Evolutionary conservation across 2,113 vertebrate species (phyloP).

Genomic region (Capreolus pygargus): DNA sequence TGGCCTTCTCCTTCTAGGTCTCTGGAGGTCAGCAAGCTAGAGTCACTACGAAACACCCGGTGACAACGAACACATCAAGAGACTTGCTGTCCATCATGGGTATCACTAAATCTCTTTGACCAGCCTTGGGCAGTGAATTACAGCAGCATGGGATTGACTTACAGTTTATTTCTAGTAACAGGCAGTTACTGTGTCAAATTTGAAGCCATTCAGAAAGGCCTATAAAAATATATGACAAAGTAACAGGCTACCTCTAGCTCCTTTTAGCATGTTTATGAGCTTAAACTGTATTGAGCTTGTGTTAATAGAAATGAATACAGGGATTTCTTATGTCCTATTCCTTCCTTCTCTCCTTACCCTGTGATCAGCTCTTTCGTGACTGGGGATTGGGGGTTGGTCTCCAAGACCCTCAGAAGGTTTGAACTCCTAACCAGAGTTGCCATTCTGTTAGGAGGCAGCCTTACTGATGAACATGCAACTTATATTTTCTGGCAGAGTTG

Average conservation of each 20-base stretch:
- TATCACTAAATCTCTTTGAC: constrained; percentile 86
- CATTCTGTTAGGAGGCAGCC: constrained; percentile 20
- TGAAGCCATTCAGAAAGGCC: constrained; percentile 85
- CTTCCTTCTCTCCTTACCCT: not conserved
- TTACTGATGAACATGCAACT: constrained; percentile 20
- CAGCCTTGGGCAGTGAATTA: constrained; percentile 87
- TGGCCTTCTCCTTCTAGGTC: constrained; percentile 37
- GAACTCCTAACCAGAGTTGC: not conserved
- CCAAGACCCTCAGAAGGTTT: constrained; percentile 38
- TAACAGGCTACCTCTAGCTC: constrained; percentile 82
- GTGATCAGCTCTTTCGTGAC: not conserved
- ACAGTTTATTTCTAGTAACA: constrained; percentile 88
- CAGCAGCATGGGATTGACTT: constrained; percentile 87
- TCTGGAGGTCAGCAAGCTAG: constrained; percentile 80
- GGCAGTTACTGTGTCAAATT: constrained; percentile 88
- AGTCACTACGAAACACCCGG: constrained; percentile 77
- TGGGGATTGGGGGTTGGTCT: not conserved
- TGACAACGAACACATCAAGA: constrained; percentile 81
- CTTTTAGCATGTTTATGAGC: constrained; percentile 83
- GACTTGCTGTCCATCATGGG: constrained; percentile 82
- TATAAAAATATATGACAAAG: constrained; percentile 87
- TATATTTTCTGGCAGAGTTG: constrained; percentile 63
- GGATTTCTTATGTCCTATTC: constrained; percentile 18
- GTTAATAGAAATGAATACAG: constrained; percentile 70
- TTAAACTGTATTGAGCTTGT: constrained; percentile 70